phyloP scores from a whole-genome alignment of 2,113 vertebrate genomes.

The Beaufortia kweichowensis region DNA sequence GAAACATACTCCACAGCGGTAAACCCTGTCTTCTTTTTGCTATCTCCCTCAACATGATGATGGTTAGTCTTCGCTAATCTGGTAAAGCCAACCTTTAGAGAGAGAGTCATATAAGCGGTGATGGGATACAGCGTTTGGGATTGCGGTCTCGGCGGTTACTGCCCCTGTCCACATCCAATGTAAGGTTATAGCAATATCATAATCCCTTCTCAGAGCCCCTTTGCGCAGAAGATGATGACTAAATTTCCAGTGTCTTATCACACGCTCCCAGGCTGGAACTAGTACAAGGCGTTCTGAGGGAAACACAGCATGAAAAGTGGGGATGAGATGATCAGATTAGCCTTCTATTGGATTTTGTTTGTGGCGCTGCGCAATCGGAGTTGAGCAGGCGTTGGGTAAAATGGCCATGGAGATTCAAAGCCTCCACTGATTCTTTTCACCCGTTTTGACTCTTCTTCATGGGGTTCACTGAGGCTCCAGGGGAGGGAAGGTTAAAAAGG shows the following conservation, averaged over 20 bases:
- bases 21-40: slow-evolving; percentile 69
- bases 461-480: slow-evolving; percentile 56
- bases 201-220: slow-evolving; percentile 92
- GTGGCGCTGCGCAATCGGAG: slow-evolving; percentile 82
- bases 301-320: slow-evolving; percentile 92
- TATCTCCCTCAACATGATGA: slow-evolving; percentile 72
- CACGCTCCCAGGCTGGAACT: slow-evolving; percentile 93
- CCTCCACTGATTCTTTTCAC: slow-evolving; percentile 77
- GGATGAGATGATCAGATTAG: slow-evolving; percentile 95
- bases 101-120: slow-evolving; percentile 56
- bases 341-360: slow-evolving; percentile 87
- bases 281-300: slow-evolving; percentile 86
- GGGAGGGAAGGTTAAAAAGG: slow-evolving; percentile 54
- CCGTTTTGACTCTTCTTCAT: slow-evolving; percentile 50
- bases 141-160: slow-evolving; percentile 75
- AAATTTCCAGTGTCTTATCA: slow-evolving; percentile 99
- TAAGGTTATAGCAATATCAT: slow-evolving; percentile 92
- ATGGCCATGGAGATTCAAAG: slow-evolving; percentile 81
- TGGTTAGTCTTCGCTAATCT: slow-evolving; percentile 78
- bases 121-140: slow-evolving; percentile 67
- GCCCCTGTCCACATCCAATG: slow-evolving; percentile 89
- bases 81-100: slow-evolving; percentile 78
- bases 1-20: slow-evolving; percentile 68
- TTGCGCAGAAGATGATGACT: slow-evolving; percentile 90
- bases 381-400: slow-evolving; percentile 83